Percentiles rank a stretch among this genome's conserved stretches.
These are phyloP conservation scores for Bujurquina vittata DNA, from an alignment of 2,113 vertebrate genomes.

Conservation along the genomic window DNA sequence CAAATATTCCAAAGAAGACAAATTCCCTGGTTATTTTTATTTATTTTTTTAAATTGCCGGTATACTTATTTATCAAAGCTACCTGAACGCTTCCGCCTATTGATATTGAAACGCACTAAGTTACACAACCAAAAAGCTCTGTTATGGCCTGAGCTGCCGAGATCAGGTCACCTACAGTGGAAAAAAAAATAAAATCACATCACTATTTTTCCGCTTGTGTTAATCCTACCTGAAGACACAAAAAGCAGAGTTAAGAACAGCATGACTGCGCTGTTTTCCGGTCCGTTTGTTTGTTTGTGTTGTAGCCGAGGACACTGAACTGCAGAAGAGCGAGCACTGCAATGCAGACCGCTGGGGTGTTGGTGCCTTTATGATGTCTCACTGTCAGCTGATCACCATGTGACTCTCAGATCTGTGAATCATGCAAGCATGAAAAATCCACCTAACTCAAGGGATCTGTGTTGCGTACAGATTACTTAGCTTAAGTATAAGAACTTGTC, in stretches of 20 bases:
- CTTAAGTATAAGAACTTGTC: too few species aligned
- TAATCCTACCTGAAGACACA: slow-evolving; percentile 76
- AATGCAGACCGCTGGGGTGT: slow-evolving; percentile 30
- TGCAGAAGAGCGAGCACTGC: background rate
- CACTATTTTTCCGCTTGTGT: accelerated
- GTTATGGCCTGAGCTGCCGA: accelerated
- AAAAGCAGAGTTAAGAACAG: slow-evolving; percentile 78
- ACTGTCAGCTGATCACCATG: slow-evolving; percentile 78
- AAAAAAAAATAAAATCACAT: background rate
- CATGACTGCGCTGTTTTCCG: slow-evolving; percentile 57
- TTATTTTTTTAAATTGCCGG: too few species aligned
- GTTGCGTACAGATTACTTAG: too few species aligned
- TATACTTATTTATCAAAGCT: slow-evolving; percentile 23
- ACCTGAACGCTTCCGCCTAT: slow-evolving; percentile 54
- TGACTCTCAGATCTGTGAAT: slow-evolving; percentile 38
- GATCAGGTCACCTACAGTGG: accelerated
- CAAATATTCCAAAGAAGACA: accelerated
- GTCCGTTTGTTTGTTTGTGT: background rate
- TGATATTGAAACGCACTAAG: slow-evolving; percentile 23
- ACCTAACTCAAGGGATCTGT: too few species aligned
- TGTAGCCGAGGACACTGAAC: accelerated
- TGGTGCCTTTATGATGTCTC: slow-evolving; percentile 51
- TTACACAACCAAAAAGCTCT: background rate
- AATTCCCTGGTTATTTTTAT: accelerated
- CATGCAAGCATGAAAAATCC: too few species aligned